Conservation (phyloP, 2,113 vertebrate genomes). For the Paramormyrops kingsleyae region DNA sequence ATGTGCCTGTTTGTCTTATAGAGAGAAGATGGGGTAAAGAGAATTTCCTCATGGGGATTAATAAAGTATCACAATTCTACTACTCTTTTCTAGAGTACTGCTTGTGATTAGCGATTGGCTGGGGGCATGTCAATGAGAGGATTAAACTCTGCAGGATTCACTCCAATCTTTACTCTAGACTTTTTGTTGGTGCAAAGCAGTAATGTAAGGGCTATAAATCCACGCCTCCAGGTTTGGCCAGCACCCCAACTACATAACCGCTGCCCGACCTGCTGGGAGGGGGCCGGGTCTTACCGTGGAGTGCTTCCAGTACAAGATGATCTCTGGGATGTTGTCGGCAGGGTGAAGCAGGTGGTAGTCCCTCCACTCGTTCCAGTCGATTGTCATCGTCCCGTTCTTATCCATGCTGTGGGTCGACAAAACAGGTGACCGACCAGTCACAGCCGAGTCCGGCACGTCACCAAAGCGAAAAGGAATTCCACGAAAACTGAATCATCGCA, state of each 20-base stretch:
- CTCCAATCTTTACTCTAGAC: background rate
- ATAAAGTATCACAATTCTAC: background rate
- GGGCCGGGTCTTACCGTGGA: slow-evolving; percentile 72
- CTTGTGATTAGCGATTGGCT: background rate
- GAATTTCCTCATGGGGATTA: background rate
- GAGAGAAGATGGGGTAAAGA: background rate
- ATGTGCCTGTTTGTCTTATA: background rate
- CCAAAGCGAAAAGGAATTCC: background rate
- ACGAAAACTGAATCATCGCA: background rate
- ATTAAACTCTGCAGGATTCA: background rate
- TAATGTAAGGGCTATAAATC: background rate
- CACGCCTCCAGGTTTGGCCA: background rate
- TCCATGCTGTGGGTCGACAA: slow-evolving; percentile 74
- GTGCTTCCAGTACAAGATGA: slow-evolving; percentile 98
- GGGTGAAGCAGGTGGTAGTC: slow-evolving; percentile 77
- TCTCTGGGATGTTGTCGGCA: slow-evolving; percentile 86
- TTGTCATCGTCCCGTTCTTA: slow-evolving; percentile 89
- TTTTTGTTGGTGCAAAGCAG: background rate
- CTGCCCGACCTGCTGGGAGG: background rate
- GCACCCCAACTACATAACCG: background rate
- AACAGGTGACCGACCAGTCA: background rate
- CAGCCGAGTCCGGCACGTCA: background rate
- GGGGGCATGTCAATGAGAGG: background rate
- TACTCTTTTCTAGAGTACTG: background rate
- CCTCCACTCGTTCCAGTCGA: slow-evolving; percentile 89